phyloP scores from a whole-genome alignment of 2,113 vertebrate species.

The Tachuris rubrigastra region DNA sequence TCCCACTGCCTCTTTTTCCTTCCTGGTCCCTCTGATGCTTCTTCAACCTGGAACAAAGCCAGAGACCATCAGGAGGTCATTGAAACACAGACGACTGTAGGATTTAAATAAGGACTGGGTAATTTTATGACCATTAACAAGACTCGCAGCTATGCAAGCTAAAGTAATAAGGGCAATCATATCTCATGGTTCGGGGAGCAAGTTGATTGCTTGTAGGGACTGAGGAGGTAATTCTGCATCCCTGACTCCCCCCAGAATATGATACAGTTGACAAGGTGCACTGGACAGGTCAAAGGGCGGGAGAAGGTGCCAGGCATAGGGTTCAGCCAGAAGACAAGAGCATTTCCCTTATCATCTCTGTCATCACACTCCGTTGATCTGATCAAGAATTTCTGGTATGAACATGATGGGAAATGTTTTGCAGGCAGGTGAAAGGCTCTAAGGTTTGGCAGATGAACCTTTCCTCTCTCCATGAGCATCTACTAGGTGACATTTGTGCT shows the following conservation, averaged over 20 bases:
- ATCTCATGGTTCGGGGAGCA: conserved; percentile 54
- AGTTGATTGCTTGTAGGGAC: conserved; percentile 47
- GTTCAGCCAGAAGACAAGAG: not conserved
- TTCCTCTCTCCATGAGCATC: not conserved
- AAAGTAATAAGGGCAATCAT: conserved; percentile 64
- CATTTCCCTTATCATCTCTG: not conserved
- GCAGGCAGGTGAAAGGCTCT: not conserved
- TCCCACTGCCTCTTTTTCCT: not conserved
- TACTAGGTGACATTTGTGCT: not conserved
- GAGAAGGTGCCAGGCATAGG: not conserved
- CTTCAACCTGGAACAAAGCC: conserved; percentile 44
- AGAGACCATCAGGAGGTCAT: conserved; percentile 55
- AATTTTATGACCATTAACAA: conserved; percentile 68
- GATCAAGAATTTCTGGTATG: not conserved
- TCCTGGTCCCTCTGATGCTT: not conserved
- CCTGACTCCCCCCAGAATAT: not conserved
- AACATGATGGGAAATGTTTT: fast-evolving
- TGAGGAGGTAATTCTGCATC: conserved; percentile 18
- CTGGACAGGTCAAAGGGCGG: not conserved
- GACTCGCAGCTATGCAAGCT: conserved; percentile 40
- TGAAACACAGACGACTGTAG: conserved; percentile 54
- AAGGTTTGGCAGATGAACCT: not conserved
- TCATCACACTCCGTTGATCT: not conserved
- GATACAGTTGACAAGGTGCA: not conserved
- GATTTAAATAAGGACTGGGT: conserved; percentile 67